phyloP scores from a whole-genome alignment of 2,888 invertebrate species.

The Netelia inedita region DNA sequence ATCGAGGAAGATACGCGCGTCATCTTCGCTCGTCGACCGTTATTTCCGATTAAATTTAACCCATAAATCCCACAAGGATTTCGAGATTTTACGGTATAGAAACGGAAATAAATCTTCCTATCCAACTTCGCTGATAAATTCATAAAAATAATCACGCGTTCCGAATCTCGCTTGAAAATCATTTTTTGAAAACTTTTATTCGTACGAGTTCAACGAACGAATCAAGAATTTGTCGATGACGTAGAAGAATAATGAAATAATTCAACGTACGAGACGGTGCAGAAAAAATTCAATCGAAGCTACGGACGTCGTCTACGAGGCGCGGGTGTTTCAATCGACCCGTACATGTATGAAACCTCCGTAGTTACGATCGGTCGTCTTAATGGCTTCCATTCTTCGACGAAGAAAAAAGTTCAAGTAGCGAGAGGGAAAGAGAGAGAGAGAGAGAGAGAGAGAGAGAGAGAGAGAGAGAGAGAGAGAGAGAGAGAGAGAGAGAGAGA shows the following conservation, averaged over 20 bases:
- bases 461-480: not conserved
- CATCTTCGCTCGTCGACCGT: slow-evolving; percentile 22
- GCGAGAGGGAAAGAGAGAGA: not conserved
- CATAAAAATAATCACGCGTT: not conserved
- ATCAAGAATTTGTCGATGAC: not conserved
- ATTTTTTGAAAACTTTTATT: not conserved
- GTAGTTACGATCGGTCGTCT: slow-evolving; percentile 63
- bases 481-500: too few relatives aligned
- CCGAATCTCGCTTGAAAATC: not conserved
- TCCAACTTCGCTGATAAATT: not conserved
- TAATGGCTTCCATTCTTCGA: slow-evolving; percentile 77
- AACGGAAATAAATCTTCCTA: not conserved
- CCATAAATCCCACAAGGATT: slow-evolving; percentile 3
- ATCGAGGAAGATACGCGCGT: slow-evolving; percentile 28
- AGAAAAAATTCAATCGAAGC: slow-evolving; percentile 39
- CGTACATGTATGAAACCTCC: slow-evolving; percentile 10
- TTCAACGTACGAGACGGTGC: not conserved
- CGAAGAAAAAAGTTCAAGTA: slow-evolving; percentile 62
- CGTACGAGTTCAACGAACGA: not conserved
- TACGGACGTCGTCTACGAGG: slow-evolving; percentile 3
- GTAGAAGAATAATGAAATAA: not conserved
- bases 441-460: not conserved
- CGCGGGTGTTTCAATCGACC: slow-evolving; percentile 26
- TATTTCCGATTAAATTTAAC: slow-evolving; percentile 50
- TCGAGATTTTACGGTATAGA: not conserved